Conservation (phyloP, 2,113 vertebrate genomes). For the Calonectris borealis region DNA sequence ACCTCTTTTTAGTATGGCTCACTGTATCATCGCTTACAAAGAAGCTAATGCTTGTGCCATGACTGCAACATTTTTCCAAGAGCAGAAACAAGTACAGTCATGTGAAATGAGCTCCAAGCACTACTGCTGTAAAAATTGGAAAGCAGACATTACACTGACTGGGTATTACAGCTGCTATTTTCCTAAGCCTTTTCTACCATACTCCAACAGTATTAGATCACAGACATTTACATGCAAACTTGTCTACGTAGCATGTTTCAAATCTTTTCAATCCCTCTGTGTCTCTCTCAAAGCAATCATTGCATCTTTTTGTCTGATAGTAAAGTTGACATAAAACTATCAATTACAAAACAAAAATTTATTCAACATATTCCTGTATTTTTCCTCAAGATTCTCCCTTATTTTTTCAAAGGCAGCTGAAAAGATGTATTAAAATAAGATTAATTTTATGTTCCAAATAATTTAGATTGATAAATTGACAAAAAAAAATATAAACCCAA, state of each 20-base stretch:
- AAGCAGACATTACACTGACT: neutral
- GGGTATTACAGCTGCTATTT: neutral
- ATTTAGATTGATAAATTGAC: neutral
- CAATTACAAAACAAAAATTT: neutral
- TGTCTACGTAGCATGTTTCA: neutral
- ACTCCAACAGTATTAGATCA: neutral
- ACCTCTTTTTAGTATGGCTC: neutral
- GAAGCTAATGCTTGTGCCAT: neutral
- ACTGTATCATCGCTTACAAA: neutral
- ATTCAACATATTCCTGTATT: neutral
- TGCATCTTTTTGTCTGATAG: neutral
- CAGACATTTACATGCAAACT: neutral
- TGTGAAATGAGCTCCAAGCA: neutral
- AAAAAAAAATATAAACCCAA: neutral
- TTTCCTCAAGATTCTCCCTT: slow-evolving; percentile 7
- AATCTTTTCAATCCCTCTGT: neutral
- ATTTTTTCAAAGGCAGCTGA: slow-evolving; percentile 1
- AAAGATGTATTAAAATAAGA: neutral
- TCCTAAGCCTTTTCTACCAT: neutral
- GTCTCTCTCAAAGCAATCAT: neutral
- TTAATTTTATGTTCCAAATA: neutral
- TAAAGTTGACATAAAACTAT: neutral
- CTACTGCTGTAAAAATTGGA: neutral
- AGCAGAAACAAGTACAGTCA: slow-evolving; percentile 16
- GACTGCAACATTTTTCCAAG: slow-evolving; percentile 9